Evolutionary conservation across 2,888 invertebrate genomes (phyloP), one percentile per base, ranked within the genome.

Genomic region (Lumbricus terrestris): DNA sequence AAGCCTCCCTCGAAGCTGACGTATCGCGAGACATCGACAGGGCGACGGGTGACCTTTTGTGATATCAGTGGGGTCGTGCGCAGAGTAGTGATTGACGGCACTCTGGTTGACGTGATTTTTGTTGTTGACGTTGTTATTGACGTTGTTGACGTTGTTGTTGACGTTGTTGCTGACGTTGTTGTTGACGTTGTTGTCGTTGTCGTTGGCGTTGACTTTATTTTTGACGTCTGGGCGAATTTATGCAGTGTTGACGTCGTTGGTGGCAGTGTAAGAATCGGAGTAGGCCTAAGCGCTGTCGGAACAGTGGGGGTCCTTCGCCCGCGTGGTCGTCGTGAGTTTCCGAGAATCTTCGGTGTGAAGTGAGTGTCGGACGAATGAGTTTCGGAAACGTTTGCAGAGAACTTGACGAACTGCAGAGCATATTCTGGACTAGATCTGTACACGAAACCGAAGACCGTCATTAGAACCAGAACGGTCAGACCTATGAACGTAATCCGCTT

Each of bases 1-100:
- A 91, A 83, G 16, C 42, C 69, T 35, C 88, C 38, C 42, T 88
- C 69, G 82, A 91, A 91, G 34, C 88, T 82, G n/a, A 91, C 88
- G 34, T 88, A 88, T 40, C 88, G 88, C 35, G 85, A 85, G 20
- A 85, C 85, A 37, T 85, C 85, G 34, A 18, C 83, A 33, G 83
- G 83, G 35, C 33, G 83, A 83, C 83, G 83, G 83, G 83, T 83
- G 34, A 83, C 83, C n/a, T 33, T 33, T 15, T 33, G 83, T 2
- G 83, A 18, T 15, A 34, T 0, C 34, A 20, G 18, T 34, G 83
- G 34, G 1, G 83, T 35, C 83, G 83, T 29, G 16, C 16, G 33
- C 34, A 35, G 33, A 2, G 16, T 83, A 33, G 34, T 33, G 34
- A 18, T 8, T 33, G 83, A n/a, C n/a, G n/a, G n/a, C n/a, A n/a